These are phyloP conservation scores for Neotoxoptera formosana DNA, from an alignment of 1,140 invertebrate genomes.

Conservation along the genomic window DNA sequence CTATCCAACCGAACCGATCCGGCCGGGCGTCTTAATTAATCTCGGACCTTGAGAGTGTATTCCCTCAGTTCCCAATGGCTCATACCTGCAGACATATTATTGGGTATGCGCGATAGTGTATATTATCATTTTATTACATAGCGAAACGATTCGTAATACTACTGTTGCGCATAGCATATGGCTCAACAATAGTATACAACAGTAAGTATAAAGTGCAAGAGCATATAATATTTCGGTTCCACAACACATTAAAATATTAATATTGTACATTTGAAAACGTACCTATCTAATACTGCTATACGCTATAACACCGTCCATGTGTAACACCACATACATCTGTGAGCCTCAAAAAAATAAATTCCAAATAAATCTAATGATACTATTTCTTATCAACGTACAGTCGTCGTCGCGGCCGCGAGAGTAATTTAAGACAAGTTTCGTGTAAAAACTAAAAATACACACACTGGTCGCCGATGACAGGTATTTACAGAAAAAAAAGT, in stretches of 20 bases:
- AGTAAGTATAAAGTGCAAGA: not conserved
- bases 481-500: constrained; percentile 23
- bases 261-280: not conserved
- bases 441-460: not conserved
- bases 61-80: not conserved
- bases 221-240: not conserved
- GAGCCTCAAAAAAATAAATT: not conserved
- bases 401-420: not conserved
- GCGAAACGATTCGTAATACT: constrained; percentile 23
- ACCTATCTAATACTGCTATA: not conserved
- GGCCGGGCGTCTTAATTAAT: constrained; percentile 35
- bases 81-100: not conserved
- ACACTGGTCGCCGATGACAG: not conserved
- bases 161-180: not conserved
- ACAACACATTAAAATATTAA: not conserved
- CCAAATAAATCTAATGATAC: constrained; percentile 19
- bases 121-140: not conserved
- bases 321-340: not conserved
- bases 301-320: not conserved
- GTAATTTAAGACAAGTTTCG: not conserved
- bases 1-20: constrained; percentile 2
- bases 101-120: not conserved
- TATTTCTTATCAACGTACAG: not conserved
- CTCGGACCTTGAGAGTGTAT: not conserved
- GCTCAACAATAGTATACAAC: not conserved